Evolutionary conservation across 2,113 vertebrate genomes (phyloP).

Genomic region (Condylura cristata): DNA sequence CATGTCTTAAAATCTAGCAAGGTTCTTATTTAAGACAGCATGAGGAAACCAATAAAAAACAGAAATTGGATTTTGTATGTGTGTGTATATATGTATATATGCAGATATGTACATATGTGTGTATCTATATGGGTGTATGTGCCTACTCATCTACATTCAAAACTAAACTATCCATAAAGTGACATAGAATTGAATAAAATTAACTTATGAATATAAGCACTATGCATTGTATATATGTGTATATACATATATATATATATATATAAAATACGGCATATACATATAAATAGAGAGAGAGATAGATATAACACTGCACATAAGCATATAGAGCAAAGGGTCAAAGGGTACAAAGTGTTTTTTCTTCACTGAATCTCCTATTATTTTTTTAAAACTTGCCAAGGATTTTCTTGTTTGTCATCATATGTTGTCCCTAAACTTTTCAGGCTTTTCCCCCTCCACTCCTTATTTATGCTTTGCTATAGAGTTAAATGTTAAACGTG

Average conservation of each 20-base stretch:
- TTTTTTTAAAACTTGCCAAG: background rate
- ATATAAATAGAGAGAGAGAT: too few species aligned
- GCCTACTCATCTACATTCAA: background rate
- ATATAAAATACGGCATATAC: too few species aligned
- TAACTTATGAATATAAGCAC: background rate
- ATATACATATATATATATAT: too few species aligned
- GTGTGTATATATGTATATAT: background rate
- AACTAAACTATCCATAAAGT: background rate
- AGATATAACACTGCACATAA: background rate
- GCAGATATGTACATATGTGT: background rate
- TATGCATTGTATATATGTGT: background rate
- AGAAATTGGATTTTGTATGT: background rate
- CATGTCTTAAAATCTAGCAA: conserved; percentile 14
- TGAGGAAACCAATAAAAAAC: background rate
- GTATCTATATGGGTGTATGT: too few species aligned
- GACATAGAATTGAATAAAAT: conserved; percentile 25
- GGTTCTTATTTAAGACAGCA: background rate
- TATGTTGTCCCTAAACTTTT: background rate
- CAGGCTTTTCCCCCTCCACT: background rate
- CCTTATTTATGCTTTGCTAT: background rate
- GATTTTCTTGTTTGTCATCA: background rate
- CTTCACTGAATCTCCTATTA: background rate
- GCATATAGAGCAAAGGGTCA: background rate
- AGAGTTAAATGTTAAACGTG: conserved; percentile 35
- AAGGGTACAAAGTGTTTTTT: background rate